phyloP scores from a whole-genome alignment of 2,113 vertebrate genomes.

The Cricetomys ansorgei region DNA sequence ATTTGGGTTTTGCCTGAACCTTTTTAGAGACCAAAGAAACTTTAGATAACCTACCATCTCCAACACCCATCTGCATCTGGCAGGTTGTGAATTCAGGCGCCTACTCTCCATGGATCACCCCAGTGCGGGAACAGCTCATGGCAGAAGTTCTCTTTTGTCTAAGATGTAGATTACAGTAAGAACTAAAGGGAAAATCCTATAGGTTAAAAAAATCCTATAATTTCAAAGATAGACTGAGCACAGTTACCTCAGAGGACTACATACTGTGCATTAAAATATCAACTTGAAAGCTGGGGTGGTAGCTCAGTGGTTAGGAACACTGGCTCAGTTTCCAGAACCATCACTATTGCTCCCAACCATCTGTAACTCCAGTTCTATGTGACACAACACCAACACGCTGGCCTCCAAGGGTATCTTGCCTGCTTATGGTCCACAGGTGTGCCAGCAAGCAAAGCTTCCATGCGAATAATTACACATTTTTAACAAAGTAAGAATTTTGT shows the following conservation, averaged over 20 bases:
- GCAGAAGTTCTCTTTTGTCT: background rate
- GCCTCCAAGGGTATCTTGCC: rapidly evolving
- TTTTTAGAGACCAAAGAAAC: background rate
- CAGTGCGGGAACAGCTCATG: background rate
- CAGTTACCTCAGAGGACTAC: background rate
- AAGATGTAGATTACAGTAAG: background rate
- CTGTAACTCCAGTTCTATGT: background rate
- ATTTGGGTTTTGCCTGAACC: conserved; percentile 26
- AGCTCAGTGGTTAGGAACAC: too few species aligned
- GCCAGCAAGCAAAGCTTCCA: too few species aligned
- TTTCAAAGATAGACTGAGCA: background rate
- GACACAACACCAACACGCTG: too few species aligned
- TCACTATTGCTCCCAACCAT: background rate
- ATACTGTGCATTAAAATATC: background rate
- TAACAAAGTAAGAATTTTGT: background rate
- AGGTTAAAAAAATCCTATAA: background rate
- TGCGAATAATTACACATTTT: background rate
- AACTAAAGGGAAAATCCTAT: background rate
- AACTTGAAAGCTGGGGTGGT: background rate
- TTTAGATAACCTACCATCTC: conserved; percentile 11
- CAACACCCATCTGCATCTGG: conserved; percentile 1
- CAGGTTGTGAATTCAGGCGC: conserved; percentile 2
- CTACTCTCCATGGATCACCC: background rate
- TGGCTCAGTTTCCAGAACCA: too few species aligned
- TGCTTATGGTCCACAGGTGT: background rate